Evolutionary conservation across 2,888 invertebrate genomes (phyloP).

Genomic region (Diarsia mendica): DNA sequence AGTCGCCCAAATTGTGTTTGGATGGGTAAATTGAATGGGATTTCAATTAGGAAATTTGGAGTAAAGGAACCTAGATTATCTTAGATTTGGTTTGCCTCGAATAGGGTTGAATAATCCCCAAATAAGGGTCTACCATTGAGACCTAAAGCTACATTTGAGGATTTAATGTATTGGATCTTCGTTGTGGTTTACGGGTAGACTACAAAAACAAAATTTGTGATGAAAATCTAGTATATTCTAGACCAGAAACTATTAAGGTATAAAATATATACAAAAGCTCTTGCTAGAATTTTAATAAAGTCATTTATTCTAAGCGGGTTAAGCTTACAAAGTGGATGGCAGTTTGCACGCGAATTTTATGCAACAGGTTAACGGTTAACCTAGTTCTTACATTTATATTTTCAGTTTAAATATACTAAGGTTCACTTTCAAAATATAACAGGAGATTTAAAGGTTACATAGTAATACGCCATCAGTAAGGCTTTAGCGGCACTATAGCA

Average conservation of each 20-base stretch:
- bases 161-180: conserved; percentile 21
- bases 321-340: conserved; percentile 18
- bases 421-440: conserved; percentile 6
- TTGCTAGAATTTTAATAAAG: not conserved
- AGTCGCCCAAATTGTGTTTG: not conserved
- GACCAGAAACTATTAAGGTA: not conserved
- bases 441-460: not conserved
- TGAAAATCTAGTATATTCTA: not conserved
- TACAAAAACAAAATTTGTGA: not conserved
- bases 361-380: conserved; percentile 40
- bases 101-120: conserved; percentile 27
- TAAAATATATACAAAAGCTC: not conserved
- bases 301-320: conserved; percentile 3
- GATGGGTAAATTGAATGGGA: conserved; percentile 22
- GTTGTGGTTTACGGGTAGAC: not conserved
- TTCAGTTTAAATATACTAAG: not conserved
- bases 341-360: conserved; percentile 34
- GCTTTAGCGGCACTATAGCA: too few relatives aligned
- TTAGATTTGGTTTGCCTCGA: conserved; percentile 25
- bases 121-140: conserved; percentile 12
- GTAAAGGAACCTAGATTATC: conserved; percentile 20
- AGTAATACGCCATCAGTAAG: not conserved
- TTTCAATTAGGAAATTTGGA: conserved; percentile 39
- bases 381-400: not conserved
- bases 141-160: conserved; percentile 10